These are phyloP conservation scores for Albula goreensis DNA, from an alignment of 2,113 vertebrate genomes.

Conservation along the genomic window DNA sequence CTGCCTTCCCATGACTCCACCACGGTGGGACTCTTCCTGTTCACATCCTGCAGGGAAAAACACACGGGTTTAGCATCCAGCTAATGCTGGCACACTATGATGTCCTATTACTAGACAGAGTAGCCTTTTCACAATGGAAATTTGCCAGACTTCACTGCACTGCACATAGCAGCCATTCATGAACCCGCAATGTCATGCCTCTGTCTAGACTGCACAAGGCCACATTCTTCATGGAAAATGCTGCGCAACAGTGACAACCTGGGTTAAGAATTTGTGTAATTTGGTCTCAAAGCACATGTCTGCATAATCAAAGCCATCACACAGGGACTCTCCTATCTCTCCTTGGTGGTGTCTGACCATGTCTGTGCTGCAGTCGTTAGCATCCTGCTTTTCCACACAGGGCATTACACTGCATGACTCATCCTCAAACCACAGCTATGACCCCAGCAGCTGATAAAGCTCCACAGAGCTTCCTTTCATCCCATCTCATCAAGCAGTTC, in stretches of 20 bases:
- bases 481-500: not conserved
- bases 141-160: not conserved
- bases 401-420: not conserved
- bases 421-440: not conserved
- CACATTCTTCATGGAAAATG: too few species aligned
- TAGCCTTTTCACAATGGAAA: not conserved
- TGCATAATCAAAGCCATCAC: too few species aligned
- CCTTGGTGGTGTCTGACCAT: too few species aligned
- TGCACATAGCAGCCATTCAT: not conserved
- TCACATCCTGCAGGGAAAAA: slow-evolving; percentile 81
- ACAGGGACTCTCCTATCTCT: too few species aligned
- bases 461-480: not conserved
- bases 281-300: too few species aligned
- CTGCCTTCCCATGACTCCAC: slow-evolving; percentile 92
- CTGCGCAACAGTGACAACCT: too few species aligned
- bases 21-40: slow-evolving; percentile 89
- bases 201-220: too few species aligned
- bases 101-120: not conserved
- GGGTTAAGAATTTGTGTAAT: too few species aligned
- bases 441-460: not conserved
- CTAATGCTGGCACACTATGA: not conserved
- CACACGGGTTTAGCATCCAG: not conserved
- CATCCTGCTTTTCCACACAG: too few species aligned
- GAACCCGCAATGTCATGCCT: not conserved
- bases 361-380: too few species aligned